Percentiles rank a stretch among this genome's conserved stretches.
Evolutionary conservation across 2,113 vertebrate species (phyloP).

Genomic region (Salvator merianae): DNA sequence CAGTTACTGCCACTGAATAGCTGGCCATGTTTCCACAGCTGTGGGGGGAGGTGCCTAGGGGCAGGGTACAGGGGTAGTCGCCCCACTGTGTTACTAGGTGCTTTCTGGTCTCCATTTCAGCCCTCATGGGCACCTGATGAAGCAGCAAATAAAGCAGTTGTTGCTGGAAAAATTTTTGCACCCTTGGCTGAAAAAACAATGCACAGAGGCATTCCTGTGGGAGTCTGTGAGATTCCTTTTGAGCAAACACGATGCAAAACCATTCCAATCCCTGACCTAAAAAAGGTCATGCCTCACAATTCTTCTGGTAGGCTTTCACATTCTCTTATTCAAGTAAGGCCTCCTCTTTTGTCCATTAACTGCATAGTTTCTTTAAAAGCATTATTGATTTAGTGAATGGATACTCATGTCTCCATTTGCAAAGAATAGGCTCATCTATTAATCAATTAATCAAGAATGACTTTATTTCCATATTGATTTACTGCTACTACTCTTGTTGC

Average conservation of each 20-base stretch:
- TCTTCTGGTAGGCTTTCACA: background rate
- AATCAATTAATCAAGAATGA: slow-evolving; percentile 43
- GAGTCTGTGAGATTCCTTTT: background rate
- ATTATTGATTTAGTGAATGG: slow-evolving; percentile 17
- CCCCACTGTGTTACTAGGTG: no score
- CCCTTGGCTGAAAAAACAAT: no score
- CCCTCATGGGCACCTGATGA: no score
- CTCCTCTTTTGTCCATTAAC: slow-evolving; percentile 28
- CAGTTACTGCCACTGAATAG: no score
- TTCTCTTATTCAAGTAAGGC: background rate
- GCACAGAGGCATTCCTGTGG: background rate
- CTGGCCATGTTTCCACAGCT: no score
- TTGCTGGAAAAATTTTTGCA: no score
- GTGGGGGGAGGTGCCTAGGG: no score
- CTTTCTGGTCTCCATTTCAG: no score
- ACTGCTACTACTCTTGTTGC: slow-evolving; percentile 23
- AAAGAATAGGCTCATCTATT: slow-evolving; percentile 32
- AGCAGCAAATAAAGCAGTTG: no score
- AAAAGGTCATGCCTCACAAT: background rate
- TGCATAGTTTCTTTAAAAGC: slow-evolving; percentile 29
- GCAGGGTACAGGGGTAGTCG: no score
- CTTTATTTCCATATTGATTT: slow-evolving; percentile 39
- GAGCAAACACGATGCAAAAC: background rate
- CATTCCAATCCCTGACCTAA: background rate
- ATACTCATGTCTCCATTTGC: slow-evolving; percentile 9